Conservation (phyloP, 2,888 invertebrate species). For the Spisula subtruncata region DNA sequence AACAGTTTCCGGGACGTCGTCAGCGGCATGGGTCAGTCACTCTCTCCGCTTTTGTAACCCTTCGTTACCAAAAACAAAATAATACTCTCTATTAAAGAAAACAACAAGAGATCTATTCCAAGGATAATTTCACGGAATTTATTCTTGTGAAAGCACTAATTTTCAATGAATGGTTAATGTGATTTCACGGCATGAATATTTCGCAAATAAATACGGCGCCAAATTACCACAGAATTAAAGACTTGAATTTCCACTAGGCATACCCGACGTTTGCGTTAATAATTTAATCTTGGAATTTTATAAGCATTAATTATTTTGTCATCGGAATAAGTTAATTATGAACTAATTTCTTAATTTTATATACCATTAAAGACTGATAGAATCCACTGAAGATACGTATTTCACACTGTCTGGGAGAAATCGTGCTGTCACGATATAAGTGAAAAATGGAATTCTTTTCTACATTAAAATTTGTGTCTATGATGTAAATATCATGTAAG, state of each 20-base stretch:
- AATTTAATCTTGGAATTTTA: slow-evolving; percentile 6
- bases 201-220: slow-evolving; percentile 26
- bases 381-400: not conserved
- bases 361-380: slow-evolving; percentile 8
- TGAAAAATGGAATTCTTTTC: slow-evolving; percentile 16
- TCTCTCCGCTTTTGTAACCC: not conserved
- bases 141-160: slow-evolving; percentile 20
- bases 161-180: slow-evolving; percentile 28
- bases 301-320: slow-evolving; percentile 31
- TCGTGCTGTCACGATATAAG: slow-evolving; percentile 8
- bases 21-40: not conserved
- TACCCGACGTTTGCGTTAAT: slow-evolving; percentile 8
- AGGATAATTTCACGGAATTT: slow-evolving; percentile 23
- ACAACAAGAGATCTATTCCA: not conserved
- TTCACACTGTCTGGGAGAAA: not conserved
- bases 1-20: not conserved
- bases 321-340: slow-evolving; percentile 28
- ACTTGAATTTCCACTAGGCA: not conserved
- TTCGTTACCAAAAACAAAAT: slow-evolving; percentile 5
- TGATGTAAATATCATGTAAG: not conserved
- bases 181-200: slow-evolving; percentile 4
- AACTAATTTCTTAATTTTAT: slow-evolving; percentile 27
- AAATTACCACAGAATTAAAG: slow-evolving; percentile 16
- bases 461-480: slow-evolving; percentile 29
- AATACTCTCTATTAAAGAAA: slow-evolving; percentile 4